Evolutionary conservation across 2,113 vertebrate genomes (phyloP).

Genomic region (Argyrosomus japonicus): DNA sequence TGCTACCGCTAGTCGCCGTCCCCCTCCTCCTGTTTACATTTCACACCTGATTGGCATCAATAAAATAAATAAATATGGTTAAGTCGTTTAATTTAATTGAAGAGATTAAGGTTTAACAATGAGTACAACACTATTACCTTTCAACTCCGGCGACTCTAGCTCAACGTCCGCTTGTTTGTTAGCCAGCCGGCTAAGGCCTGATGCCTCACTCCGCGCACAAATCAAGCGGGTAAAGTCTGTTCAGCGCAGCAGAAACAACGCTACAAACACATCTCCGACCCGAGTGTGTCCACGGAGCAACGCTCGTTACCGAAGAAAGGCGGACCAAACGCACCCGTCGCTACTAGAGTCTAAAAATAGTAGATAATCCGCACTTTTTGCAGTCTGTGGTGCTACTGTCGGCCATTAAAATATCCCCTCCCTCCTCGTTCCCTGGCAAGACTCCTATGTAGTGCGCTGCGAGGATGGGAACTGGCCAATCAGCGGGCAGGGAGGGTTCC

Average conservation of each 20-base stretch:
- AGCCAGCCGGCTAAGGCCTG: constrained; percentile 79
- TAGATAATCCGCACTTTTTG: constrained; percentile 75
- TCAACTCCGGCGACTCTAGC: constrained; percentile 64
- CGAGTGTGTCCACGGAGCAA: not conserved
- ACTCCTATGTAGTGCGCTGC: constrained; percentile 47
- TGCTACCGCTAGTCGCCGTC: constrained; percentile 49
- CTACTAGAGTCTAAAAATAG: constrained; percentile 33
- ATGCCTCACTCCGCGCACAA: constrained; percentile 55
- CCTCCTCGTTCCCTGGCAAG: constrained; percentile 74
- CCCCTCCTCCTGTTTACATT: constrained; percentile 58
- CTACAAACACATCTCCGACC: constrained; percentile 36
- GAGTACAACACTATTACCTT: constrained; percentile 59
- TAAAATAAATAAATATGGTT: not conserved
- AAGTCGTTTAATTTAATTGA: not conserved
- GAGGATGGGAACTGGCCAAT: constrained; percentile 58
- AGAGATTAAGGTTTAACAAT: not conserved
- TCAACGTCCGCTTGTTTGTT: constrained; percentile 70
- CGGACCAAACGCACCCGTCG: not conserved
- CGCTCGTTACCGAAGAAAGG: not conserved
- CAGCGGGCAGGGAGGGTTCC: constrained; percentile 24
- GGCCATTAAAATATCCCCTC: constrained; percentile 85
- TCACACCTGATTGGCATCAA: not conserved
- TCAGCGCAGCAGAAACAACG: constrained; percentile 45
- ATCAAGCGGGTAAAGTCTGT: constrained; percentile 78
- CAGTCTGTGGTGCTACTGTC: constrained; percentile 70